Evolutionary conservation across 2,113 vertebrate genomes (phyloP).

Genomic region (Cyprinodon brontotheroides): DNA sequence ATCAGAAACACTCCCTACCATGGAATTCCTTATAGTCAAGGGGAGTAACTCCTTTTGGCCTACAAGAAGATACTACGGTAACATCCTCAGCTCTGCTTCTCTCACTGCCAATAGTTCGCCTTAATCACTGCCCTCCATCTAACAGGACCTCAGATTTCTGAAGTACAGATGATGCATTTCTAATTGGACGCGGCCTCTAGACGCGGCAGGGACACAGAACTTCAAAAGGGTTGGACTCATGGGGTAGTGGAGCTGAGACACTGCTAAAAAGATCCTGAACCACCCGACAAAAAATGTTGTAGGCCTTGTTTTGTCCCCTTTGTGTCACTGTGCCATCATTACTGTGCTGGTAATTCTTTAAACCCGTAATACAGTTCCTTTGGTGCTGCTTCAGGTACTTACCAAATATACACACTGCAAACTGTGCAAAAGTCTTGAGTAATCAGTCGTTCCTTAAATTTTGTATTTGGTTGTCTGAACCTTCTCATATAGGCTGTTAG

Average conservation of each 20-base stretch:
- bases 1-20: slow-evolving; percentile 43
- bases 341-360: neutral
- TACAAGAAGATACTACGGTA: slow-evolving; percentile 34
- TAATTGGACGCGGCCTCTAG: slow-evolving; percentile 6
- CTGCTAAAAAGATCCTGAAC: too few species aligned
- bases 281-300: neutral
- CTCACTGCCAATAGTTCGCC: slow-evolving; percentile 38
- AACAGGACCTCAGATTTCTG: slow-evolving; percentile 13
- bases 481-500: too few species aligned
- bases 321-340: neutral
- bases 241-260: too few species aligned
- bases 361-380: neutral
- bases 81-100: slow-evolving; percentile 5
- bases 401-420: neutral
- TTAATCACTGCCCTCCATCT: slow-evolving; percentile 19
- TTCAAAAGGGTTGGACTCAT: neutral
- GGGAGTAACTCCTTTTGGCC: slow-evolving; percentile 18
- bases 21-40: slow-evolving; percentile 14
- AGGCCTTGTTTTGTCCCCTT: neutral
- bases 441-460: neutral
- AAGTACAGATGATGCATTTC: slow-evolving; percentile 16
- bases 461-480: too few species aligned
- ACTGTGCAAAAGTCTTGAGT: neutral
- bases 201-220: slow-evolving; percentile 12
- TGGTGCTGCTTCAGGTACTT: neutral